These are phyloP conservation scores for Clarias macrocephalus DNA, from an alignment of 2,113 vertebrate species.

Conservation along the genomic window DNA sequence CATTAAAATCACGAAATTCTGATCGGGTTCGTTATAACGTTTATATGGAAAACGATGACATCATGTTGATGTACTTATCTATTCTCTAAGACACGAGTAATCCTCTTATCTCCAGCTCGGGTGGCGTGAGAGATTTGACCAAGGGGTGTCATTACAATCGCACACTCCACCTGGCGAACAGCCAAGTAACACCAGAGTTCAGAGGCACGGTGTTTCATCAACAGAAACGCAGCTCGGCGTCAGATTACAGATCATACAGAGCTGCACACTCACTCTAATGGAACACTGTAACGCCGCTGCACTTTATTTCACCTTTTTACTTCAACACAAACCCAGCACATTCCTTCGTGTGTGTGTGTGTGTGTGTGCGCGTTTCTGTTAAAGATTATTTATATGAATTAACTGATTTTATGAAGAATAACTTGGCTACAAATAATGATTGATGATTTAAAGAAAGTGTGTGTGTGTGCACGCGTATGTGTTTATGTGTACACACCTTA, in stretches of 20 bases:
- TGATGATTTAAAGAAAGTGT: neutral
- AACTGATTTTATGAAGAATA: neutral
- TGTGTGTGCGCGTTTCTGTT: neutral
- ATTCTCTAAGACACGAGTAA: too few relatives aligned
- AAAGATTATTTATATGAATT: neutral
- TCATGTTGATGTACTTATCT: neutral
- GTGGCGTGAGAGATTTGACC: neutral
- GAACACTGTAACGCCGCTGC: neutral
- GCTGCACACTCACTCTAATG: neutral
- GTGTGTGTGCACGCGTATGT: neutral
- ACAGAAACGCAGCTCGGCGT: neutral
- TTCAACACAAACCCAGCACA: neutral
- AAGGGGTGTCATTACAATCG: neutral
- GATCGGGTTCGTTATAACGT: neutral
- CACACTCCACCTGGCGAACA: neutral
- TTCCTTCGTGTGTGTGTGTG: neutral
- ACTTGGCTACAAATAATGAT: neutral
- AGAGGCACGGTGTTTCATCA: neutral
- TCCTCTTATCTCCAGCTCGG: neutral
- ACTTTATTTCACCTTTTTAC: neutral
- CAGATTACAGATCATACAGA: neutral
- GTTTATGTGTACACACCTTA: neutral
- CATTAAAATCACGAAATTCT: neutral
- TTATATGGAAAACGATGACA: neutral
- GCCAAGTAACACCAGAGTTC: conserved; percentile 7